Conservation (phyloP, 1,140 invertebrate genomes). For the Manduca sexta region DNA sequence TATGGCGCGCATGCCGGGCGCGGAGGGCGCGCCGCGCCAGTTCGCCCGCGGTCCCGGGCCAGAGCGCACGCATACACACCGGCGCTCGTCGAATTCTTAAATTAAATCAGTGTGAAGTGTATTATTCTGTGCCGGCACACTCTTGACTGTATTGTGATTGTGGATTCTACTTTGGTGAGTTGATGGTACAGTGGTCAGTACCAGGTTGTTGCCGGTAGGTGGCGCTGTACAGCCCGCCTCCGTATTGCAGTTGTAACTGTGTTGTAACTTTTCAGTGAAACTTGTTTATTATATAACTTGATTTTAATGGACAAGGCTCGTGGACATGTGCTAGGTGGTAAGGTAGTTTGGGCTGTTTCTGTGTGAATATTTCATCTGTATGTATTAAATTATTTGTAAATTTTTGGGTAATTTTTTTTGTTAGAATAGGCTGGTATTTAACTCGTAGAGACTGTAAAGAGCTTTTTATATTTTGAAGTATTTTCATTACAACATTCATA, state of each 20-base stretch:
- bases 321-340: too few species aligned
- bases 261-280: conserved; percentile 33
- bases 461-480: too few species aligned
- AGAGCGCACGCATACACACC: conserved; percentile 20
- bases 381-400: too few species aligned
- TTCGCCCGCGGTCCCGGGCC: conserved; percentile 33
- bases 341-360: too few species aligned
- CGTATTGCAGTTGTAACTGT: conserved; percentile 53
- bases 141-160: conserved; percentile 21
- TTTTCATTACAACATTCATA: too few species aligned
- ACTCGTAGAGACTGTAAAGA: too few species aligned
- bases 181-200: not conserved
- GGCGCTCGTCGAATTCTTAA: not conserved
- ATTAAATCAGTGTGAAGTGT: not conserved
- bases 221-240: conserved; percentile 42
- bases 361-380: too few species aligned
- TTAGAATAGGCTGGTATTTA: too few species aligned
- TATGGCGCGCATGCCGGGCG: conserved; percentile 23
- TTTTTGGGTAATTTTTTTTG: too few species aligned
- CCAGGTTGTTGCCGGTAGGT: conserved; percentile 26
- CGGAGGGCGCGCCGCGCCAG: conserved; percentile 40
- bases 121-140: not conserved
- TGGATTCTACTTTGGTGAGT: conserved; percentile 5
- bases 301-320: too few species aligned
- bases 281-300: conserved; percentile 41